Evolutionary conservation across 2,888 invertebrate genomes (phyloP).

Genomic region (Catocala sponsa): DNA sequence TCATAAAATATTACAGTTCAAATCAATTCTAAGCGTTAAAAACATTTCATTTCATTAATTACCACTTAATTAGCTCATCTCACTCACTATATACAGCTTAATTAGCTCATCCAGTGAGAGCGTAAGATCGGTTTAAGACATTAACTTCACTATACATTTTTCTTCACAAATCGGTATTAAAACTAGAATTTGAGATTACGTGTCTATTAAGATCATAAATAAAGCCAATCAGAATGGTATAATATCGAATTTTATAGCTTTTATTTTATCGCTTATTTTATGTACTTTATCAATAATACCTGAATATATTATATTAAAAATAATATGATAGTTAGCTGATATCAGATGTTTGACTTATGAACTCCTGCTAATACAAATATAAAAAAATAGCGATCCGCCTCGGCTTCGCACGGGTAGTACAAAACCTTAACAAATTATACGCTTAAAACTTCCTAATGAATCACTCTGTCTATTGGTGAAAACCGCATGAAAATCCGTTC

Average conservation of each 20-base stretch:
- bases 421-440: too few relatives aligned
- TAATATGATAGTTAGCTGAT: conserved; percentile 21
- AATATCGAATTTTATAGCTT: conserved; percentile 34
- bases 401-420: too few relatives aligned
- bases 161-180: conserved; percentile 17
- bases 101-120: background rate
- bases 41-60: background rate
- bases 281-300: conserved; percentile 38
- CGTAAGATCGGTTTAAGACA: conserved; percentile 15
- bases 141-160: conserved; percentile 4
- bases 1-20: too few relatives aligned
- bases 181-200: conserved; percentile 35
- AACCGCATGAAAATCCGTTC: too few relatives aligned
- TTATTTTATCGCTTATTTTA: conserved; percentile 35
- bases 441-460: too few relatives aligned
- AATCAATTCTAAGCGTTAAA: background rate
- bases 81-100: too few relatives aligned
- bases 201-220: conserved; percentile 39
- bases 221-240: conserved; percentile 27
- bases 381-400: too few relatives aligned
- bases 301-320: conserved; percentile 34
- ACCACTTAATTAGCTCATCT: too few relatives aligned
- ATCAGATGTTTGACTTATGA: too few relatives aligned
- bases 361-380: too few relatives aligned
- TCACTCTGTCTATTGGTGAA: too few relatives aligned